Conservation (phyloP, 2,113 vertebrate genomes). For the Limanda limanda region DNA sequence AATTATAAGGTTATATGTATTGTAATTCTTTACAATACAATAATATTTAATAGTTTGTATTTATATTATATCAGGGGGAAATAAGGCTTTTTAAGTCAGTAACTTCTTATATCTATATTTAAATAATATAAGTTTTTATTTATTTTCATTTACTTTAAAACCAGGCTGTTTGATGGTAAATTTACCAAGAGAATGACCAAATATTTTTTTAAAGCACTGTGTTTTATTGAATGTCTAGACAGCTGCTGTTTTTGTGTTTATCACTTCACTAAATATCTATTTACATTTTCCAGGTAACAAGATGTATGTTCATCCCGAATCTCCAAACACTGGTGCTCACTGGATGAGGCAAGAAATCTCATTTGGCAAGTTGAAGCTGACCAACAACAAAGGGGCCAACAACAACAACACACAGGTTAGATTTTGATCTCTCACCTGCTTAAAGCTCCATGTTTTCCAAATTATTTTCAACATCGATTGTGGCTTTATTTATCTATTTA, state of each 20-base stretch:
- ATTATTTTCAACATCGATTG: neutral
- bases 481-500: neutral
- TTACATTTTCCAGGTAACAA: constrained; percentile 88
- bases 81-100: neutral
- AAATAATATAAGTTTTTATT: neutral
- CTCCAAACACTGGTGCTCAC: constrained; percentile 97
- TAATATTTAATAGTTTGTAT: too few relatives aligned
- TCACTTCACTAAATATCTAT: neutral
- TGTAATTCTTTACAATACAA: neutral
- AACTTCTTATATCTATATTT: neutral
- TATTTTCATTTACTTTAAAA: neutral
- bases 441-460: neutral
- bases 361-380: constrained; percentile 97
- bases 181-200: neutral
- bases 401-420: constrained; percentile 98
- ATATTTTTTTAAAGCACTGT: too few relatives aligned
- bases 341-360: constrained; percentile 99
- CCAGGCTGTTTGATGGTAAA: neutral
- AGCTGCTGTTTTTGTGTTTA: neutral
- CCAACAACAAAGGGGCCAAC: constrained; percentile 98
- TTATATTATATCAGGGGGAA: neutral
- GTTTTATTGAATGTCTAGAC: neutral
- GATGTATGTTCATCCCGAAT: constrained; percentile 97
- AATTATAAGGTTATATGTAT: neutral
- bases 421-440: neutral